phyloP scores from a whole-genome alignment of 2,888 invertebrate species.

The Lumbricus terrestris region DNA sequence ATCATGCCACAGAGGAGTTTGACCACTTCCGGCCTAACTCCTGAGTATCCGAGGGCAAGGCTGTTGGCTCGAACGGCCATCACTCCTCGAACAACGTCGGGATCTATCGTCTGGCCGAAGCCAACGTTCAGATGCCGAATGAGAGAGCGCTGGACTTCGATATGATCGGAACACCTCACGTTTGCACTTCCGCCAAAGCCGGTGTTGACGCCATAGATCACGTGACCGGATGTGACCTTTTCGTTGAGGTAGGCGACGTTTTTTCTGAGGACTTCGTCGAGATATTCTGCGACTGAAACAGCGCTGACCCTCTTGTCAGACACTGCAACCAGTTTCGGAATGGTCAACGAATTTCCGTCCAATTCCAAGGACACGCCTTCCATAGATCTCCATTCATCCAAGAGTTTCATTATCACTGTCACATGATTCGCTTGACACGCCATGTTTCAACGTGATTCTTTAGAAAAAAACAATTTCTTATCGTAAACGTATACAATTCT shows the following conservation, averaged over 20 bases:
- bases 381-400: neutral
- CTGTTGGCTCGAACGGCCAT: constrained; percentile 45
- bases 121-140: constrained; percentile 38
- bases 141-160: constrained; percentile 33
- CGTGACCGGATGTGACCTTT: constrained; percentile 27
- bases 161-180: constrained; percentile 34
- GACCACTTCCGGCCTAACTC: constrained; percentile 37
- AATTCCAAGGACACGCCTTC: neutral
- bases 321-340: constrained; percentile 20
- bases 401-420: neutral
- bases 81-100: constrained; percentile 39
- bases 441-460: neutral
- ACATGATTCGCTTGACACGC: neutral
- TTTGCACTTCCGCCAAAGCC: constrained; percentile 43
- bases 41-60: constrained; percentile 41
- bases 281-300: neutral
- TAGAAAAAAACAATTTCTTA: neutral
- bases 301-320: neutral
- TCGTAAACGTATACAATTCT: no score
- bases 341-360: constrained; percentile 20
- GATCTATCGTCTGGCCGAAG: constrained; percentile 36
- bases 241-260: constrained; percentile 34
- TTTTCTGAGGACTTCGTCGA: constrained; percentile 20
- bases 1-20: constrained; percentile 40
- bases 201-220: constrained; percentile 43